Base-by-base conservation (phyloP, 2,113 vertebrate species). In the Eublepharis macularius region DNA sequence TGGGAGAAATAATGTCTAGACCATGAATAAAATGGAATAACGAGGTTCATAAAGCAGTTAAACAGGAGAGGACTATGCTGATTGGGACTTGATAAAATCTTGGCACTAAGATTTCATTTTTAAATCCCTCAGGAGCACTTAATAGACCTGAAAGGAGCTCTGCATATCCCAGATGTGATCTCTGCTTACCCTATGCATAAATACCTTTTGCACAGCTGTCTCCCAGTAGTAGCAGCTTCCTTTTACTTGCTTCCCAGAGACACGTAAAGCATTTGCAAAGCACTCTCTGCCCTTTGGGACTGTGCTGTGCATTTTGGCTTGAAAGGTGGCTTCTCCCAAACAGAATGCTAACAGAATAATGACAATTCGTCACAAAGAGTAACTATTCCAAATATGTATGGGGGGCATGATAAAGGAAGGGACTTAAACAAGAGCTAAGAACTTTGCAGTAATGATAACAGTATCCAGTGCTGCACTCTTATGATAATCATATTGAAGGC, bases 1-100 rank as follows among this genome's bases (percentile, higher is more conserved):
- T 73, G 89, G 90, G 92, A 72, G 86, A 94, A 94, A 90, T 92
- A 91, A 91, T 3, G 2, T 73, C 90, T 83, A 89, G 74, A 69
- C 84, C 63, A 92, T 87, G 75, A 81, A 88, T 16, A 70, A 83
- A 88, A 73, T 32, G 85, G 79, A 90, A 93, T 85, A 92, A 72
- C 41, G 54, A 76, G 89, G 79, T 72, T 69, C 87, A 91, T 87
- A 93, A 84, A 81, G n/a, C 76, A 47, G 34, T 45, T 63, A 75
- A 51, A 12, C 0, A 1, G 83, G 70, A 92, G 45, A 84, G 76
- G 19, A 43, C 11, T 68, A 14, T 6, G 36, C 10, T 74, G 47
- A 70, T n/a, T 65, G 32, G 0, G 0, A 26, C 34, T 24, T 83
- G 26, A 7, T 65, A 43, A 3, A 1, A 34, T 16, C 41, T 26